Evolutionary conservation across 2,113 vertebrate genomes (phyloP).

Genomic region (Bombycilla garrulus): DNA sequence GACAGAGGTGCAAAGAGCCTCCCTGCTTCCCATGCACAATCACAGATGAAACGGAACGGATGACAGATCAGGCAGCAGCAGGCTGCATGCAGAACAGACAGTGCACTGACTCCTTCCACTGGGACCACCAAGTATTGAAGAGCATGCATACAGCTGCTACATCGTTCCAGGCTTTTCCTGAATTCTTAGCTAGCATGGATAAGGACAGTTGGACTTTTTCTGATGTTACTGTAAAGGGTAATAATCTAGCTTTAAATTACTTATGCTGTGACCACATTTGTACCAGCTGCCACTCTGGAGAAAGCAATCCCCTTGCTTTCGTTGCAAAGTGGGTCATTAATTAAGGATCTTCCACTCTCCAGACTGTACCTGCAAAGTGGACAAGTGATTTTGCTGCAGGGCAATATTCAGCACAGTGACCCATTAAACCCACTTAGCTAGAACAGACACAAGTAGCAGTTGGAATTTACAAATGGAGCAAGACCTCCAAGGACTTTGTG

Average conservation of each 20-base stretch:
- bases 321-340: neutral
- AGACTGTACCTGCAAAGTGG: neutral
- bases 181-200: neutral
- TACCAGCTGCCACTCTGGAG: neutral
- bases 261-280: neutral
- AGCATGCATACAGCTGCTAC: neutral
- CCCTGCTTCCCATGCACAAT: constrained; percentile 46
- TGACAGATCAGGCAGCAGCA: constrained; percentile 2
- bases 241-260: neutral
- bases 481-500: neutral
- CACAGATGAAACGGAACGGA: constrained; percentile 23
- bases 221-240: neutral
- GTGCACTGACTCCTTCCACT: neutral
- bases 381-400: neutral
- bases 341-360: neutral
- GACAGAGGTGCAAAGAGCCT: constrained; percentile 9
- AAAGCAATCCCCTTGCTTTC: neutral
- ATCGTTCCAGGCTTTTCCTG: neutral
- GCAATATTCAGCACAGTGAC: neutral
- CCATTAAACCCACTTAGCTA: neutral
- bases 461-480: neutral
- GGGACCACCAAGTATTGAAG: neutral
- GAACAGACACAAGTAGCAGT: neutral
- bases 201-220: neutral
- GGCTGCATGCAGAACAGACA: constrained; percentile 29